These are phyloP conservation scores for Diarsia brunnea DNA, from an alignment of 2,888 invertebrate species.

Conservation along the genomic window DNA sequence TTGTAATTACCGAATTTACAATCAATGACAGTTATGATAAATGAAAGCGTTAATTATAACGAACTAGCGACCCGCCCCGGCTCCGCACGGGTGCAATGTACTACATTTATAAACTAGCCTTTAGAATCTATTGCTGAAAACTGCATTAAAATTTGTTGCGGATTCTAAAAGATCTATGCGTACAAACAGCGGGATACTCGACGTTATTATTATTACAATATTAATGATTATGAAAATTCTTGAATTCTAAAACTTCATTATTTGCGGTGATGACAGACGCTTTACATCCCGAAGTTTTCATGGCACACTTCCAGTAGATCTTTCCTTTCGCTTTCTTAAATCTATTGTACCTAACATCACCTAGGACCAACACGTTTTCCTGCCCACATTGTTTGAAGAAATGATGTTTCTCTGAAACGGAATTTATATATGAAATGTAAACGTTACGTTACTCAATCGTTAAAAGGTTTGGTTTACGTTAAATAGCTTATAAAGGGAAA, in stretches of 20 bases:
- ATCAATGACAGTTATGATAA: neutral
- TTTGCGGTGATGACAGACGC: constrained; percentile 68
- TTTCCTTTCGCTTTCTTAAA: constrained; percentile 38
- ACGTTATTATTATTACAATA: neutral
- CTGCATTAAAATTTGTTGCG: too few relatives aligned
- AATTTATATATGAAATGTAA: constrained; percentile 3
- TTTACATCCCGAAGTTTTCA: constrained; percentile 68
- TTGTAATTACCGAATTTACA: neutral
- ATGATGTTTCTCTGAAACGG: constrained; percentile 52
- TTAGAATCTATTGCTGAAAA: too few relatives aligned
- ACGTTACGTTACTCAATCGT: neutral
- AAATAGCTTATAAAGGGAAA: neutral
- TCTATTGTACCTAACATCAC: constrained; percentile 50
- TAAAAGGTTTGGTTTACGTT: neutral
- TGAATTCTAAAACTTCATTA: constrained; percentile 63
- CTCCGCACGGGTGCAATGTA: too few relatives aligned
- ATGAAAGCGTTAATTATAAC: neutral
- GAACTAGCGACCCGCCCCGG: neutral
- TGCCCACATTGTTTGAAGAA: constrained; percentile 42
- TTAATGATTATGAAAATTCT: constrained; percentile 66
- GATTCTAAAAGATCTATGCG: too few relatives aligned
- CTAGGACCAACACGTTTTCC: constrained; percentile 47
- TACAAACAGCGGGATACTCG: neutral
- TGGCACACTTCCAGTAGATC: constrained; percentile 65
- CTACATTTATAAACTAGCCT: too few relatives aligned